phyloP scores from a whole-genome alignment of 2,888 invertebrate genomes.

The Teleiodes luculella region DNA sequence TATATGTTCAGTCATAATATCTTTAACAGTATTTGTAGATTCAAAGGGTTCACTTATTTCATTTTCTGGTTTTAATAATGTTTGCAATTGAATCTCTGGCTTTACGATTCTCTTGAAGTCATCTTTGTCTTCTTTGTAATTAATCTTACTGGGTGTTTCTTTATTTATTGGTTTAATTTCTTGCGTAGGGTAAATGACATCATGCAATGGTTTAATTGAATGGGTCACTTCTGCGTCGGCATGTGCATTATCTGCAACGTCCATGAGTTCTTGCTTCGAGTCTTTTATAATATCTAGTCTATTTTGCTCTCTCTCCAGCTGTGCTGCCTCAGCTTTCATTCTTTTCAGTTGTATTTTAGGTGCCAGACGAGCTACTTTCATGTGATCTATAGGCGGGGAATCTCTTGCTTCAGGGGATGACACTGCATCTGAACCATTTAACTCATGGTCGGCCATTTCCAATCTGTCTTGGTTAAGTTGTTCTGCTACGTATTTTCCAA shows the following conservation, averaged over 20 bases:
- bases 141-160: constrained; percentile 26
- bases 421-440: constrained; percentile 59
- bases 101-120: background rate
- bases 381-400: constrained; percentile 69
- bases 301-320: constrained; percentile 50
- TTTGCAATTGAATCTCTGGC: no score
- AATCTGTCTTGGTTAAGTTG: constrained; percentile 69
- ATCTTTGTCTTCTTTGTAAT: constrained; percentile 2
- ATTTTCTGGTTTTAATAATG: background rate
- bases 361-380: constrained; percentile 76
- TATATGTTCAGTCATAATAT: background rate
- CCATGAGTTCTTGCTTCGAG: constrained; percentile 22
- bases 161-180: constrained; percentile 52
- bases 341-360: constrained; percentile 75
- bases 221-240: constrained; percentile 14
- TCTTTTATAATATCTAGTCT: constrained; percentile 23
- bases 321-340: constrained; percentile 71
- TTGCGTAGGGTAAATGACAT: constrained; percentile 54
- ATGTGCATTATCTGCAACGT: constrained; percentile 19
- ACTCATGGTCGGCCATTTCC: constrained; percentile 60
- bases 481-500: constrained; percentile 74
- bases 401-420: constrained; percentile 63
- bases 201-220: constrained; percentile 28
- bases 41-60: background rate
- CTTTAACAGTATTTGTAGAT: background rate